Base-by-base conservation (phyloP, 92 coral and sea anemone species). In the Chrysogorgia sp. region DNA sequence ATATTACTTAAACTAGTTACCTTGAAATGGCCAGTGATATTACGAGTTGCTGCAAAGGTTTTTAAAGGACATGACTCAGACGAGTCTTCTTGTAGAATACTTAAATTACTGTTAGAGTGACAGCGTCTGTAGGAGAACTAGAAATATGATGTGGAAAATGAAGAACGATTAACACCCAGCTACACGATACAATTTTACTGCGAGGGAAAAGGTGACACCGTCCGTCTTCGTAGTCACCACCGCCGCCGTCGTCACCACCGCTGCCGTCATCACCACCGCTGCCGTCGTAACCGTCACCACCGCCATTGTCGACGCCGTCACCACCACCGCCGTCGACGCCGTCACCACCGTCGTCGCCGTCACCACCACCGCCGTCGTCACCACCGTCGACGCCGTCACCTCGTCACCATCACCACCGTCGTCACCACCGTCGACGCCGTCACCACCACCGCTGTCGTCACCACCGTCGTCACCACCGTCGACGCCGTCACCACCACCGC, bases 381-480 rank as follows among this genome's bases (percentile, higher is more conserved):
- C 48, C 14, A 41, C 40, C 58, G n/a, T 45, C 6, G 24, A 7
- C 58, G 22, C 35, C 61, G 48, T 22, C 2, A 13, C 22, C n/a
- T n/a, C n/a, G n/a, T n/a, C n/a, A 71, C 32, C 31, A 71, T n/a
- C 63, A 71, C 12, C 2, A 24, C 22, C 63, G 48, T 22, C 6
- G 48, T 33, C 20, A 71, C 29, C 28, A 43, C 28, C 1, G 48
- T 22, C 78, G 48, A 13, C 31, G 21, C 7, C 25, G 40, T 30
- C 59, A 68, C 10, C 10, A 68, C 58, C 4, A 45, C 35, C 31
- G 48, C 13, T 63, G 48, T 34, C 21, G n/a, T 34, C 59, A 71
- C 13, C 63, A 41, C 10, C 7, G 14, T 61, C n/a, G 10, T 49
- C 20, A 20, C 59, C 56, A 68, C 10, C 53, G 15, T 47, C 2